These are phyloP conservation scores for Melanotus villosus DNA, from an alignment of 2,888 invertebrate genomes.

Conservation along the genomic window DNA sequence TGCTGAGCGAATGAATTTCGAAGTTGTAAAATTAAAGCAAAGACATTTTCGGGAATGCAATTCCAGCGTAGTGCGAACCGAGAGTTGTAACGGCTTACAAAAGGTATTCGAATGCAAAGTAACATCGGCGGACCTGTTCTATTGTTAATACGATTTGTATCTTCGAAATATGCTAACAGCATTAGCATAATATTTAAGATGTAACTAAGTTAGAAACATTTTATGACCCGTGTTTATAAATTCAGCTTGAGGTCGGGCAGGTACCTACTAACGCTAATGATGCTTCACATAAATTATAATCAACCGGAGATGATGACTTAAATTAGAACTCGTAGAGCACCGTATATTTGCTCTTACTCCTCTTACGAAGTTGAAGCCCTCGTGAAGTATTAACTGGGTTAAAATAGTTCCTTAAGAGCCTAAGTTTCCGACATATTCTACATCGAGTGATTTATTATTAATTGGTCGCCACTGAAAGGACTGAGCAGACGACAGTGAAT, in stretches of 20 bases:
- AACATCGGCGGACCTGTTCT: neutral
- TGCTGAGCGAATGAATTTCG: neutral
- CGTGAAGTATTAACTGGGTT: slow-evolving; percentile 59
- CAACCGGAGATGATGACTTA: slow-evolving; percentile 59
- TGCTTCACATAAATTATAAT: slow-evolving; percentile 62
- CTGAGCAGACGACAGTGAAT: slow-evolving; percentile 6
- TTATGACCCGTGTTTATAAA: slow-evolving; percentile 52
- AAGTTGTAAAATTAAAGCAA: neutral
- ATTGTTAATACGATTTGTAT: slow-evolving; percentile 8
- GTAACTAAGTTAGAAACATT: slow-evolving; percentile 39
- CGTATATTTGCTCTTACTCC: slow-evolving; percentile 34
- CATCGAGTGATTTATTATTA: slow-evolving; percentile 53
- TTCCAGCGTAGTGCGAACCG: neutral
- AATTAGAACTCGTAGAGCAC: slow-evolving; percentile 54
- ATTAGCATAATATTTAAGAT: slow-evolving; percentile 24
- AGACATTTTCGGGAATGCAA: slow-evolving; percentile 4
- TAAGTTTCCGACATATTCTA: slow-evolving; percentile 53
- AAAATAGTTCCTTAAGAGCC: slow-evolving; percentile 58
- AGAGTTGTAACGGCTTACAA: neutral
- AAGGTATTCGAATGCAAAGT: slow-evolving; percentile 4
- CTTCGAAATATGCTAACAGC: slow-evolving; percentile 15
- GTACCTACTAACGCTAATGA: slow-evolving; percentile 58
- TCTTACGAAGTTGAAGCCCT: slow-evolving; percentile 52
- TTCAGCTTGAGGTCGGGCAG: slow-evolving; percentile 56
- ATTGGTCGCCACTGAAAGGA: slow-evolving; percentile 42